Base-by-base conservation (phyloP, 2,113 vertebrate genomes). In the Lophura nycthemera region DNA sequence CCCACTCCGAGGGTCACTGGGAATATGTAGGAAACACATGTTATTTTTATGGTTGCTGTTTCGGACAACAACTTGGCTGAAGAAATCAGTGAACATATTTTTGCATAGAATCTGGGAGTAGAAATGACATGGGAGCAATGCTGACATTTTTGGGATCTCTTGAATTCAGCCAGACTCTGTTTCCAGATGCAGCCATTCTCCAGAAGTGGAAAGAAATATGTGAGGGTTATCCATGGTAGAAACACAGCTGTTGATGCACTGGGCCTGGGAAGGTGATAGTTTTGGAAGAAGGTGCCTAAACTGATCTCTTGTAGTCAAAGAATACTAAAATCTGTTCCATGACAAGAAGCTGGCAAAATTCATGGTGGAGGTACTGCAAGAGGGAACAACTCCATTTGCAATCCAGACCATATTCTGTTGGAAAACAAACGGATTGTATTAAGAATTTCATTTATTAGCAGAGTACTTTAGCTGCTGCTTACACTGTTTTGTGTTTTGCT, bases 11-110 rank as follows among this genome's bases (percentile, higher is more conserved):
- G 60, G 43, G 89, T 89, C 83, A 42, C 50, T 90, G 81, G 79
- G 87, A 82, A 42, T 90, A 80, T 64, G 91, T 88, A 83, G 66
- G 69, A 50, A 80, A 71, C 70, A 72, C 9, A 0, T 94, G 83
- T 65, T 86, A 29, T 60, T 95, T 90, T 90, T 60, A 54, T 74
- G 79, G n/a, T 83, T 88, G 47, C 34, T 88, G 11, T 80, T 90
- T 88, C 77, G 67, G 75, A 83, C 52, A 83, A 52, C 84, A 91
- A 42, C 43, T 79, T 79, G 81, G 77, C 91, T 94, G 86, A 82
- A 82, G 60, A 77, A 81, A 67, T 59, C 34, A 69, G 54, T 40
- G 42, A 63, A 34, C 25, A 38, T 42, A 66, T 87, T 94, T 76
- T 81, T 91, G 66, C 48, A 19, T 14, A 43, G 72, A 95, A 82